Evolutionary conservation across 2,797 vertebrate species (phyloP).

Genomic region (Peromyscus eremicus): DNA sequence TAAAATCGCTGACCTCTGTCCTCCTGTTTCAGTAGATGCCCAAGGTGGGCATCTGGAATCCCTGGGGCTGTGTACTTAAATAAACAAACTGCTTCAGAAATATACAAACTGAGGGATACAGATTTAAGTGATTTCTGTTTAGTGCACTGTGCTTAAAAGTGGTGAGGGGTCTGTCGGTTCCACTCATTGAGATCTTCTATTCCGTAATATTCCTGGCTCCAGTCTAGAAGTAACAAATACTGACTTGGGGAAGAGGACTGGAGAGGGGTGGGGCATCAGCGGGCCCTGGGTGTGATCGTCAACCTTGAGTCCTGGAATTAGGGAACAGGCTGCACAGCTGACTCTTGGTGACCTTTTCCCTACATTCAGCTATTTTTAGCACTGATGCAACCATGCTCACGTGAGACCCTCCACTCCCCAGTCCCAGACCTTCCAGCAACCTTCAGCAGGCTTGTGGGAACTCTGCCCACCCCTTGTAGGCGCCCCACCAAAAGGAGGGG

Average conservation of each 20-base stretch:
- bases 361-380: constrained; percentile 80
- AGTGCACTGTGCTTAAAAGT: background rate
- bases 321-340: constrained; percentile 33
- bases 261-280: background rate
- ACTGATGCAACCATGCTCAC: constrained; percentile 60
- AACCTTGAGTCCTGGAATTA: background rate
- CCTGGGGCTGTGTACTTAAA: constrained; percentile 26
- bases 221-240: background rate
- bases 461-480: background rate
- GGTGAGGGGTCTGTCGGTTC: background rate
- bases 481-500: background rate
- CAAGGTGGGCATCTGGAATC: background rate
- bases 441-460: background rate
- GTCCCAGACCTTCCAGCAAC: background rate
- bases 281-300: background rate
- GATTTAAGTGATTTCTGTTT: background rate
- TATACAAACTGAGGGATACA: background rate
- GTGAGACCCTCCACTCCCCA: constrained; percentile 52
- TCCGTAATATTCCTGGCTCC: background rate
- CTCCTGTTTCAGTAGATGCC: background rate
- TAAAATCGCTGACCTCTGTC: background rate
- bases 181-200: background rate
- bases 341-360: constrained; percentile 75
- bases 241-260: background rate
- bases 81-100: constrained; percentile 67